A percentile compares a stretch with the other conserved stretches of the same genome.
These are phyloP conservation scores for Cherax quadricarinatus DNA, from an alignment of 1,140 invertebrate genomes.

Conservation along the genomic window DNA sequence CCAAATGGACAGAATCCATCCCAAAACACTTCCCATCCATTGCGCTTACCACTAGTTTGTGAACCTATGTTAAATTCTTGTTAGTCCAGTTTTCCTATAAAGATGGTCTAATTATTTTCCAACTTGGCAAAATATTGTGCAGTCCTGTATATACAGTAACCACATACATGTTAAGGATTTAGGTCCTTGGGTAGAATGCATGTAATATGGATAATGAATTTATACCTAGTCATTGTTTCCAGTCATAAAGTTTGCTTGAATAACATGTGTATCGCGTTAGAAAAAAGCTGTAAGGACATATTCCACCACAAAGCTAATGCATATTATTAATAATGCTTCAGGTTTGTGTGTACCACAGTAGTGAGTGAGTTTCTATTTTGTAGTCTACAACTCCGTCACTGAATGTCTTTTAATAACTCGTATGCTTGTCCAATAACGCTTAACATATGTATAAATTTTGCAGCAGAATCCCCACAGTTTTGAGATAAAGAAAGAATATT, in stretches of 20 bases:
- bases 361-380: background rate
- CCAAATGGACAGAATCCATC: slow-evolving; percentile 7
- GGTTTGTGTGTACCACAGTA: background rate
- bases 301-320: background rate
- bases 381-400: background rate
- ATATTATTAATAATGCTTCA: background rate
- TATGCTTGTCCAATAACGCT: background rate
- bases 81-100: background rate
- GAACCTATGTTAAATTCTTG: background rate
- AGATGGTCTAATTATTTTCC: background rate
- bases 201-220: background rate
- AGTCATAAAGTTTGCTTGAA: slow-evolving; percentile 9
- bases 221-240: background rate
- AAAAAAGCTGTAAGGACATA: background rate
- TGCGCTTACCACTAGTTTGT: background rate
- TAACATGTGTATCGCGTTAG: background rate
- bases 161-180: background rate
- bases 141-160: background rate
- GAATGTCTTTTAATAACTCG: background rate
- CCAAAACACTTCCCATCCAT: background rate
- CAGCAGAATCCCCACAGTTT: no score
- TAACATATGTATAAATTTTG: background rate
- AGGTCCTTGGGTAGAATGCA: background rate
- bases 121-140: background rate
- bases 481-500: no score